Conservation (phyloP, 2,888 invertebrate species). For the Standfussiana lucernea region DNA sequence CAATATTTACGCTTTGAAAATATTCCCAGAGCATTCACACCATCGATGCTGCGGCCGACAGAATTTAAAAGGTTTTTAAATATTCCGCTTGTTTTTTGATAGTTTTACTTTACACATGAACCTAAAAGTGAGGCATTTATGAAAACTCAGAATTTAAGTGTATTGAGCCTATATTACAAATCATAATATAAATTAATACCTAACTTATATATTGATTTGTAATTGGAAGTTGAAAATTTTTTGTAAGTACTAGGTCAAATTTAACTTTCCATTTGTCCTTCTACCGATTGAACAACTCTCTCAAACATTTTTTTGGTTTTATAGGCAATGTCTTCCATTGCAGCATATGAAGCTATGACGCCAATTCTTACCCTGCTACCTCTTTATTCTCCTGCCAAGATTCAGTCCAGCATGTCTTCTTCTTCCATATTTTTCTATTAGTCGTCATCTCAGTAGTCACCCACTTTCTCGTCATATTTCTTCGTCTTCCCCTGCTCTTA, state of each 20-base stretch:
- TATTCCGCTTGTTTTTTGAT: conserved; percentile 1
- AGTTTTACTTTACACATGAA: not conserved
- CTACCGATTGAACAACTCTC: not conserved
- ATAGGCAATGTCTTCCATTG: not conserved
- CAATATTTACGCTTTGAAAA: conserved; percentile 35
- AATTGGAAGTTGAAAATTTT: not conserved
- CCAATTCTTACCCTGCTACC: not conserved
- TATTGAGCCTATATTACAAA: not conserved
- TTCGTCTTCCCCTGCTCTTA: not conserved
- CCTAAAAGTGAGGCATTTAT: not conserved
- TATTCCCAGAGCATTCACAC: conserved; percentile 38
- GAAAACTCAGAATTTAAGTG: not conserved
- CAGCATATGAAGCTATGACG: not conserved
- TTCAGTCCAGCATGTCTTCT: not conserved
- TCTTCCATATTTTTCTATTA: not conserved
- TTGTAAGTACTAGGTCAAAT: not conserved
- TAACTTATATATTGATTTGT: not conserved
- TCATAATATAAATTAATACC: not conserved
- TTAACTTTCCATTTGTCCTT: not conserved
- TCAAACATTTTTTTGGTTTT: not conserved
- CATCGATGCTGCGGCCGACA: conserved; percentile 16
- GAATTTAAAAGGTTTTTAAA: conserved; percentile 33
- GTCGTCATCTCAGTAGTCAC: not conserved
- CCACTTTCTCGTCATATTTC: not conserved
- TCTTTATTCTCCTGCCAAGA: not conserved